phyloP scores from a whole-genome alignment of 2,888 invertebrate genomes.

The Tiliacea aurago region DNA sequence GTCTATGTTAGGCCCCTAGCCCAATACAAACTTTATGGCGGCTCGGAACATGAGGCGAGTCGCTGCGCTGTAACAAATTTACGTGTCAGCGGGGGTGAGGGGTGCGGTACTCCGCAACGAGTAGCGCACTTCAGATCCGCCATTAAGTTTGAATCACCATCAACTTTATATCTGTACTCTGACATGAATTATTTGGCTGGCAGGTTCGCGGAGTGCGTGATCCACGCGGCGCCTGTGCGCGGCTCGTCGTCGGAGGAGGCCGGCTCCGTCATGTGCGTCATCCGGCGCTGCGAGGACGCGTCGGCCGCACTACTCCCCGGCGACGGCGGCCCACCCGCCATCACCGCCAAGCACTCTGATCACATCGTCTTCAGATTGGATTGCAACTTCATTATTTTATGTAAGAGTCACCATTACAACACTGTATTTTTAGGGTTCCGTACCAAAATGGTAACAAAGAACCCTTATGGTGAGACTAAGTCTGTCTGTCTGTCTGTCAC shows the following conservation, averaged over 20 bases:
- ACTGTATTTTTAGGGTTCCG: no score
- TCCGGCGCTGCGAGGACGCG: conserved; percentile 91
- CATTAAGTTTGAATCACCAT: no score
- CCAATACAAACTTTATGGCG: no score
- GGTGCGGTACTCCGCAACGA: no score
- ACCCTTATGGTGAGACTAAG: no score
- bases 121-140: no score
- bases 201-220: conserved; percentile 93
- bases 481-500: no score
- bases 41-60: no score
- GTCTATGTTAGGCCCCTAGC: no score
- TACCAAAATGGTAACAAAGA: no score
- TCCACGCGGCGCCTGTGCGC: conserved; percentile 92
- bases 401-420: conserved; percentile 77
- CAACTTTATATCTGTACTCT: neutral
- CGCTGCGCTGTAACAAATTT: no score
- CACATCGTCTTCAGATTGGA: conserved; percentile 98
- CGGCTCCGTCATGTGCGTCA: conserved; percentile 91
- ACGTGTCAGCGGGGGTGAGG: no score
- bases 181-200: conserved; percentile 73
- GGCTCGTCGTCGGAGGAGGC: conserved; percentile 90
- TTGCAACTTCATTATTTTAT: conserved; percentile 95
- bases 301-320: conserved; percentile 89
- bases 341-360: conserved; percentile 93
- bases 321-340: conserved; percentile 89